These are phyloP conservation scores for Keiferia lycopersicella DNA, from an alignment of 2,888 invertebrate genomes.

Conservation along the genomic window DNA sequence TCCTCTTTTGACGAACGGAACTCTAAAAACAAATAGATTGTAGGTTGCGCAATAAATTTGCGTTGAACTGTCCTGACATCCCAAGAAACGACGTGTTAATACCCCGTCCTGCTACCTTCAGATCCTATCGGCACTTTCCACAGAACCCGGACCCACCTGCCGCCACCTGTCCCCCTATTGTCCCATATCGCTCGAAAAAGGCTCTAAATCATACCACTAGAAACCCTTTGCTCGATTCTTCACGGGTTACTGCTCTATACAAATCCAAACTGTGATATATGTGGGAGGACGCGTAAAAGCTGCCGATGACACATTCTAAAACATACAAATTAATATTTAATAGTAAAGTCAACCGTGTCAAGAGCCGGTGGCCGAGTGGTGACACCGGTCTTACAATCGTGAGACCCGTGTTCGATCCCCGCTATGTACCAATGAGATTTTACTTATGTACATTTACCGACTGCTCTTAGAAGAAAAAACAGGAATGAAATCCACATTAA, in stretches of 20 bases:
- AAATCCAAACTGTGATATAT: neutral
- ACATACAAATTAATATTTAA: conserved; percentile 20
- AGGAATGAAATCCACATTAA: too few relatives aligned
- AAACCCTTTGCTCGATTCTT: conserved; percentile 51
- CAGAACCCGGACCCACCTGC: neutral
- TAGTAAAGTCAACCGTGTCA: too few relatives aligned
- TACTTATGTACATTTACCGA: too few relatives aligned
- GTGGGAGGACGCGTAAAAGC: neutral
- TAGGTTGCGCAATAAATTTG: neutral
- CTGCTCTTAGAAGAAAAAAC: too few relatives aligned
- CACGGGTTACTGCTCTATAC: conserved; percentile 33
- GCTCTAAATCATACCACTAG: neutral
- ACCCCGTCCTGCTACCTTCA: neutral
- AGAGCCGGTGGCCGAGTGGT: too few relatives aligned
- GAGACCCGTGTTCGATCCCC: too few relatives aligned
- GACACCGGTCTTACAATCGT: too few relatives aligned
- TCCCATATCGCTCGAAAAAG: too few relatives aligned
- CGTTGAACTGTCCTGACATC: neutral
- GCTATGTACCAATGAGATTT: too few relatives aligned
- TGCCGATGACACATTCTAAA: conserved; percentile 1
- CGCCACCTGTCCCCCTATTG: conserved; percentile 7
- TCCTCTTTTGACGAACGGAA: too few relatives aligned
- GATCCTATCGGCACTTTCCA: conserved; percentile 11
- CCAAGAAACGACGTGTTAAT: neutral
- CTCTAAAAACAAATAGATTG: too few relatives aligned